A percentile compares a stretch with the other conserved stretches of the same genome.
Evolutionary conservation across 2,797 vertebrate genomes (phyloP).

Genomic region (Falco biarmicus): DNA sequence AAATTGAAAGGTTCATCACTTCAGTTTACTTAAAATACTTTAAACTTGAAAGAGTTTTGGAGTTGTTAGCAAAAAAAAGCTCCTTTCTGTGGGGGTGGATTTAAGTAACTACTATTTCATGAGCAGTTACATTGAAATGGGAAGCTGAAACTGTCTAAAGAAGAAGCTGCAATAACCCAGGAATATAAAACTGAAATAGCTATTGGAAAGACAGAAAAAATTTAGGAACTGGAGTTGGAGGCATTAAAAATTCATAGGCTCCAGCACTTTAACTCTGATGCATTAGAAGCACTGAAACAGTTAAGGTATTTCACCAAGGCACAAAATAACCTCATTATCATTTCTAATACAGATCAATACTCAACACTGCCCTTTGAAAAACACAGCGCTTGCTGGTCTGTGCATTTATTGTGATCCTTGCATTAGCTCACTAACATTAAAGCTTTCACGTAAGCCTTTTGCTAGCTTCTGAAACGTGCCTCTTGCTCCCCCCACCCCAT

Average conservation of each 20-base stretch:
- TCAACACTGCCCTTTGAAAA: slow-evolving; percentile 70
- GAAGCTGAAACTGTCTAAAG: not conserved
- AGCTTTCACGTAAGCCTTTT: slow-evolving; percentile 44
- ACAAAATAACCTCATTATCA: slow-evolving; percentile 80
- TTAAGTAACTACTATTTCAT: not conserved
- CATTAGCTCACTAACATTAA: slow-evolving; percentile 54
- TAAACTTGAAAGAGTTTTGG: not conserved
- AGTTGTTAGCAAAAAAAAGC: not conserved
- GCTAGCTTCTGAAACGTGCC: not conserved
- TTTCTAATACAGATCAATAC: slow-evolving; percentile 80
- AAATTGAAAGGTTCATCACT: not conserved
- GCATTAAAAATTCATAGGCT: slow-evolving; percentile 42
- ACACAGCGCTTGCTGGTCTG: slow-evolving; percentile 3
- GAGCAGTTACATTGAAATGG: not conserved
- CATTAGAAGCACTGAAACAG: slow-evolving; percentile 58
- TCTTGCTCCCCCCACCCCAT: not conserved
- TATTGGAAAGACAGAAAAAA: slow-evolving; percentile 23
- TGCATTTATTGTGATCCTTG: slow-evolving; percentile 49
- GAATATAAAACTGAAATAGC: slow-evolving; percentile 32
- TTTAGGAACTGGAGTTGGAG: slow-evolving; percentile 18
- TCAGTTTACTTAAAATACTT: not conserved
- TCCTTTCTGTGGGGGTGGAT: not conserved
- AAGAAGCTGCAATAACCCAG: not conserved
- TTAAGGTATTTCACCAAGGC: slow-evolving; percentile 69
- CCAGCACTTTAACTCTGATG: slow-evolving; percentile 29